Percentiles rank a stretch among this genome's conserved stretches.
Evolutionary conservation across 2,113 vertebrate species (phyloP).

Genomic region (Orientallactaga bullata): DNA sequence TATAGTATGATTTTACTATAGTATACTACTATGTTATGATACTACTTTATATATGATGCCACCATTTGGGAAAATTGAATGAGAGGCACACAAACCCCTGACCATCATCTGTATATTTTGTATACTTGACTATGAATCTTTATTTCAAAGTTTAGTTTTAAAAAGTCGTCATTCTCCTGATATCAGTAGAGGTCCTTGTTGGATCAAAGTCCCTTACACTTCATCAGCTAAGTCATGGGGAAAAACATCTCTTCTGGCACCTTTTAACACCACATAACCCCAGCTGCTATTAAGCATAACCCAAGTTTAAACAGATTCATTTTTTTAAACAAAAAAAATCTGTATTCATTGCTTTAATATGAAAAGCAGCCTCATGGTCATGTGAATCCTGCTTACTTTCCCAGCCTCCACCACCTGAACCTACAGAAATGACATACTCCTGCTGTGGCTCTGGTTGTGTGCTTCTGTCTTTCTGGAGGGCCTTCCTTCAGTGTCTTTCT

Average conservation of each 20-base stretch:
- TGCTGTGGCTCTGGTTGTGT: not conserved
- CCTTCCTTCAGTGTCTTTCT: not conserved
- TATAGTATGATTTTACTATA: too few relatives aligned
- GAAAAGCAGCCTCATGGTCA: not conserved
- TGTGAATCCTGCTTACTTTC: not conserved
- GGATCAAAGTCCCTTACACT: not conserved
- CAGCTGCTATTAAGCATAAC: not conserved
- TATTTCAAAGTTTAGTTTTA: not conserved
- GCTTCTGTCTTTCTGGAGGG: constrained; percentile 57
- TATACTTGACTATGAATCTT: not conserved
- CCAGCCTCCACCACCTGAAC: not conserved
- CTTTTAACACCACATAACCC: not conserved
- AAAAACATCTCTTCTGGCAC: not conserved
- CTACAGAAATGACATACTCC: not conserved
- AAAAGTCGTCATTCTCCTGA: not conserved
- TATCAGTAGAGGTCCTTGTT: not conserved
- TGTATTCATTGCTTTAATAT: not conserved
- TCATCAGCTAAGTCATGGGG: not conserved
- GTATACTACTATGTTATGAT: too few relatives aligned
- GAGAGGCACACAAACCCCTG: not conserved
- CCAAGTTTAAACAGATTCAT: not conserved
- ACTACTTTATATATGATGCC: not conserved
- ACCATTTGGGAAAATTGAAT: not conserved
- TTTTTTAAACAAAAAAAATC: not conserved
- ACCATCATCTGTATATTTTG: constrained; percentile 45